phyloP scores from a whole-genome alignment of 2,888 invertebrate species.

The Lysandra bellargus region DNA sequence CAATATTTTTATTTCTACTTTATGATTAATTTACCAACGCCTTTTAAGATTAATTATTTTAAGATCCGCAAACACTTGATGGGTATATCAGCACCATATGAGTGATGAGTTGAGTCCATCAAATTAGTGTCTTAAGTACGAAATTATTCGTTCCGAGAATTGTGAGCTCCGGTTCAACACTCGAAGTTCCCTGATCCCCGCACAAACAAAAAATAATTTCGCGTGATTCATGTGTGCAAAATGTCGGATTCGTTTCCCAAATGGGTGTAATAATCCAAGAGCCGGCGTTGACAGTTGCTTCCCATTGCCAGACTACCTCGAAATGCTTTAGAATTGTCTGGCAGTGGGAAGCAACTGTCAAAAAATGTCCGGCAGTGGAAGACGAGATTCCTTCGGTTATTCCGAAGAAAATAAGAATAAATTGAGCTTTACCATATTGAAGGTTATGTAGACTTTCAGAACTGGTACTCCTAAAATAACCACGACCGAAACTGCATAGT shows the following conservation, averaged over 20 bases:
- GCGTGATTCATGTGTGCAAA: conserved; percentile 36
- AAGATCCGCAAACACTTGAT: not conserved
- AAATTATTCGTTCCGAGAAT: conserved; percentile 19
- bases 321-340: too few relatives aligned
- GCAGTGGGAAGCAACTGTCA: too few relatives aligned
- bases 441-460: too few relatives aligned
- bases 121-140: conserved; percentile 1
- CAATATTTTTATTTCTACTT: not conserved
- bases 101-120: not conserved
- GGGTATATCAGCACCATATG: conserved; percentile 5
- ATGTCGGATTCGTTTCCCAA: conserved; percentile 4
- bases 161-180: conserved; percentile 36
- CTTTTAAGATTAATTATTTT: not conserved
- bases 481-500: too few relatives aligned
- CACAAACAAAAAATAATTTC: conserved; percentile 33
- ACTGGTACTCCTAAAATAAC: too few relatives aligned
- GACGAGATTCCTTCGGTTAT: too few relatives aligned
- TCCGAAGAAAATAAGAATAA: too few relatives aligned
- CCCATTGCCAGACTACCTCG: too few relatives aligned
- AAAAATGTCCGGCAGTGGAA: too few relatives aligned
- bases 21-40: not conserved
- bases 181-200: conserved; percentile 37
- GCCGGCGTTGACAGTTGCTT: too few relatives aligned
- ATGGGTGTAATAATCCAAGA: not conserved
- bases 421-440: too few relatives aligned